Percentiles rank a stretch among this genome's conserved stretches.
phyloP scores from a whole-genome alignment of 1,140 invertebrate genomes.

The Pseudoatta argentina region DNA sequence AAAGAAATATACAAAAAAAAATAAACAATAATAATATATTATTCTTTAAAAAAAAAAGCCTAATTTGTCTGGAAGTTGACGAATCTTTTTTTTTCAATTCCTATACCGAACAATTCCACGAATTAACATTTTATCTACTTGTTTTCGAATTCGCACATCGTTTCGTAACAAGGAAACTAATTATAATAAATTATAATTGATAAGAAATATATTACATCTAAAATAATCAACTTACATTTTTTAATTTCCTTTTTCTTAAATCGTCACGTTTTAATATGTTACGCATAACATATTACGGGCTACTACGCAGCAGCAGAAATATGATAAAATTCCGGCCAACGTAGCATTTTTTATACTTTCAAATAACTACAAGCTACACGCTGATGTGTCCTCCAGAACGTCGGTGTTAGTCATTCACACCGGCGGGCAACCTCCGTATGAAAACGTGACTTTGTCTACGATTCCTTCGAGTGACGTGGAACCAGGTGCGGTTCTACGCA shows the following conservation, averaged over 20 bases:
- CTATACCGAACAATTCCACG: not conserved
- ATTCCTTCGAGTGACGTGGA: conserved; percentile 46
- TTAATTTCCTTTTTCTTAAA: not conserved
- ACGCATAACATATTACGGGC: not conserved
- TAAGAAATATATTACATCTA: not conserved
- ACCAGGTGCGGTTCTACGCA: conserved; percentile 57
- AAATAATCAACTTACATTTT: not conserved
- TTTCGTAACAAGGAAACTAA: not conserved
- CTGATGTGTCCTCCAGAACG: conserved; percentile 29
- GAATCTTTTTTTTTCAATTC: not conserved
- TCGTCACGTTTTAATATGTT: conserved; percentile 8
- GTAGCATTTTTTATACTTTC: conserved; percentile 20
- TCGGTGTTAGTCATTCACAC: conserved; percentile 40
- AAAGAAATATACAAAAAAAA: not conserved
- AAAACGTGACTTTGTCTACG: conserved; percentile 56
- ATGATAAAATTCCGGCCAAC: conserved; percentile 14
- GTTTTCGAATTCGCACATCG: not conserved
- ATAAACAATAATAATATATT: not conserved
- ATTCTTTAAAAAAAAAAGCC: not conserved
- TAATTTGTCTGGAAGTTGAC: not conserved
- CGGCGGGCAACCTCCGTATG: conserved; percentile 22
- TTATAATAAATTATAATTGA: not conserved
- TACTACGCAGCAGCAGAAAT: not conserved
- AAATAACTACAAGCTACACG: conserved; percentile 4
- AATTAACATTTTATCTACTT: not conserved